phyloP scores from a whole-genome alignment of 2,113 vertebrate genomes.

The Notechis scutatus region DNA sequence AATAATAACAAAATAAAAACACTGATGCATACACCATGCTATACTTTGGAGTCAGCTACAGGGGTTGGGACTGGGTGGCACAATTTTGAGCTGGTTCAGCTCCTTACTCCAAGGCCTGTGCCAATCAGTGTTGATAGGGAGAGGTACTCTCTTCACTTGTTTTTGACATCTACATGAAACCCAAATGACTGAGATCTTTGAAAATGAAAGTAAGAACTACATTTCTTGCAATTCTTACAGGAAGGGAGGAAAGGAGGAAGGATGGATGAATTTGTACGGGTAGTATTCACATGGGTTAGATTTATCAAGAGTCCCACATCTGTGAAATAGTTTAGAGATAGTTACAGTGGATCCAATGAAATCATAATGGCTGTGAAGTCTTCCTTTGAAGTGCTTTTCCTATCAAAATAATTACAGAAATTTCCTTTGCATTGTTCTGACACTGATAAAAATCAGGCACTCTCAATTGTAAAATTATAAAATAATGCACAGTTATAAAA shows the following conservation, averaged over 20 bases:
- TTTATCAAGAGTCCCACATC: not conserved
- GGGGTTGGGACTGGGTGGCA: too few species aligned
- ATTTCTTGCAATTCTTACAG: not conserved
- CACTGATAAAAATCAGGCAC: not conserved
- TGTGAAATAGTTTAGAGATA: not conserved
- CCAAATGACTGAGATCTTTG: not conserved
- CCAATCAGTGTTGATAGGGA: too few species aligned
- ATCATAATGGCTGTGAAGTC: not conserved
- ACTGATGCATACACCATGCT: not conserved
- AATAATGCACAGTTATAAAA: conserved; percentile 44
- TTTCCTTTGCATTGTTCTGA: not conserved
- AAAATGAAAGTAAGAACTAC: not conserved
- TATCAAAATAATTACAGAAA: not conserved
- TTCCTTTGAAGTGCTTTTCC: not conserved
- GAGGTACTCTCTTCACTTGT: too few species aligned
- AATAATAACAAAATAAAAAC: not conserved
- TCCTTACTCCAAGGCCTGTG: too few species aligned
- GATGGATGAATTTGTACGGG: not conserved
- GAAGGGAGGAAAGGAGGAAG: not conserved
- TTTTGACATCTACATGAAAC: too few species aligned
- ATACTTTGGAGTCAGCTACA: too few species aligned
- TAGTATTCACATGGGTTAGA: not conserved
- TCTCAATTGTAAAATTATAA: conserved; percentile 14
- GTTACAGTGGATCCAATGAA: not conserved
- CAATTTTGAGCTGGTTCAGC: too few species aligned